Evolutionary conservation across 1,140 invertebrate genomes (phyloP).

Genomic region (Caenorhabditis briggsae): DNA sequence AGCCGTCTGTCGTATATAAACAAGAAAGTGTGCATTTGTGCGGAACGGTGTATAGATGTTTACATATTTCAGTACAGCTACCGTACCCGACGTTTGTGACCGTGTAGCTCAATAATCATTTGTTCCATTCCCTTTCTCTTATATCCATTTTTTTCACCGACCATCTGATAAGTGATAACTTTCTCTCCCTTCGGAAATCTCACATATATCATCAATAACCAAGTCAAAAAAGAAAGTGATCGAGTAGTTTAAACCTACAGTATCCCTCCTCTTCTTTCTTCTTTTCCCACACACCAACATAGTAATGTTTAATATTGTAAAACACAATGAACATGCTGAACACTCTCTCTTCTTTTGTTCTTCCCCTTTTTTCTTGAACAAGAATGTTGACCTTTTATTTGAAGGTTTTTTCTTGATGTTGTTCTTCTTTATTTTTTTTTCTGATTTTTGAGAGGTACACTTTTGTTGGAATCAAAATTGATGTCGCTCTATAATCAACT

Average conservation of each 20-base stretch:
- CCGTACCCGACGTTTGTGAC: too few relatives aligned
- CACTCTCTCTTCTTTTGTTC: neutral
- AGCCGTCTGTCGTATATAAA: too few relatives aligned
- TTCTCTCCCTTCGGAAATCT: neutral
- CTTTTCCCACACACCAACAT: neutral
- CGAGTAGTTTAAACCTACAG: neutral
- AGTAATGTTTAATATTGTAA: neutral
- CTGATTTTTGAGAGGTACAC: too few relatives aligned
- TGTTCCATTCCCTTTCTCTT: neutral
- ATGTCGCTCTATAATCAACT: too few relatives aligned
- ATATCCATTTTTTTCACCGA: neutral
- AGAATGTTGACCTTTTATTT: neutral
- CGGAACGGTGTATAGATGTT: too few relatives aligned
- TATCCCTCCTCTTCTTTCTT: neutral
- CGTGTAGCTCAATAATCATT: neutral
- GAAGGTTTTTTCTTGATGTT: too few relatives aligned
- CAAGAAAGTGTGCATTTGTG: too few relatives aligned
- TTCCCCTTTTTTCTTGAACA: neutral
- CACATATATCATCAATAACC: too few relatives aligned
- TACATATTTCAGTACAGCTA: too few relatives aligned
- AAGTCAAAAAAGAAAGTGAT: too few relatives aligned
- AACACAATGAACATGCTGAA: conserved; percentile 12
- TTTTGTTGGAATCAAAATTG: too few relatives aligned
- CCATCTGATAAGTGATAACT: neutral
- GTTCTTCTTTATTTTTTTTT: too few relatives aligned